phyloP scores from a whole-genome alignment of 2,113 vertebrate species.

The Sceloporus undulatus region DNA sequence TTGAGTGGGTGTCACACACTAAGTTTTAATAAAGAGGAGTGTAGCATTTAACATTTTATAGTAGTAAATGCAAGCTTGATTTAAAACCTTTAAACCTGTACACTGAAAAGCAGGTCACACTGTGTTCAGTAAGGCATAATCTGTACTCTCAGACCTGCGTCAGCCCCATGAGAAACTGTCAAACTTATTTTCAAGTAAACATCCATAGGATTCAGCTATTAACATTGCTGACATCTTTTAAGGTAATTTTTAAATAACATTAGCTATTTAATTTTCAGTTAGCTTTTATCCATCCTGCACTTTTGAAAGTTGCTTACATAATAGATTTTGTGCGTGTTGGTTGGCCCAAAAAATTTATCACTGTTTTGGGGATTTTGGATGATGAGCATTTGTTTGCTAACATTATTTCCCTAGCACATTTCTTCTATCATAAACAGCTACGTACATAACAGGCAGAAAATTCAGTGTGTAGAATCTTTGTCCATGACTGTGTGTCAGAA shows the following conservation, averaged over 20 bases:
- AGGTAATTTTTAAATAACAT: background rate
- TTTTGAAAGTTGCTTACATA: too few relatives aligned
- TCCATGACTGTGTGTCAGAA: background rate
- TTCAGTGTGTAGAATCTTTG: background rate
- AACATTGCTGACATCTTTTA: background rate
- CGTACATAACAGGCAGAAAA: background rate
- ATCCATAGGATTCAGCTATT: too few relatives aligned
- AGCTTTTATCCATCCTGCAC: background rate
- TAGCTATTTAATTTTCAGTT: background rate
- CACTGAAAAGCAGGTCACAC: background rate
- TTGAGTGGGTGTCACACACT: background rate
- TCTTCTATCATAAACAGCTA: background rate
- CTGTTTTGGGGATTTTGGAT: too few relatives aligned
- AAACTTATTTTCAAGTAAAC: too few relatives aligned
- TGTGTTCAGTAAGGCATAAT: background rate
- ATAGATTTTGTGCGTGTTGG: too few relatives aligned
- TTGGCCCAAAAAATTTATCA: too few relatives aligned
- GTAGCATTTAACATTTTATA: background rate
- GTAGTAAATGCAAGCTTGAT: slow-evolving; percentile 3
- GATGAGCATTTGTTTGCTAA: too few relatives aligned
- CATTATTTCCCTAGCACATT: background rate
- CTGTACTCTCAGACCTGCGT: too few relatives aligned
- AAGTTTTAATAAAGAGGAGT: background rate
- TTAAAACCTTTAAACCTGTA: background rate
- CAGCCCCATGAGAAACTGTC: too few relatives aligned